phyloP scores from a whole-genome alignment of 2,888 invertebrate species.

The Sericinus montela region DNA sequence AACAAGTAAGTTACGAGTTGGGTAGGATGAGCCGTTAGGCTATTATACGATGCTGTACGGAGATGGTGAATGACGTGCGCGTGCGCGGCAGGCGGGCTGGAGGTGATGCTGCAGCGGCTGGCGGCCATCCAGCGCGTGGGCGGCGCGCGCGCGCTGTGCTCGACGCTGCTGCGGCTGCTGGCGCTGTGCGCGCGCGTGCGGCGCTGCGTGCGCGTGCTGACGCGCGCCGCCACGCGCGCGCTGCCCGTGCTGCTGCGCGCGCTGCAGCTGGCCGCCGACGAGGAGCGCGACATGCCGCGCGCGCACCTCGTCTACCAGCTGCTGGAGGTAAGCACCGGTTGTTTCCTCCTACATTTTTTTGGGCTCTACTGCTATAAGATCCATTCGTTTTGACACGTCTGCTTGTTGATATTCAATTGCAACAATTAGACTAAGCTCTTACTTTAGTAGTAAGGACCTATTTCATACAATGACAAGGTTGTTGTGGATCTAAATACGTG shows the following conservation, averaged over 20 bases:
- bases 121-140: conserved; percentile 91
- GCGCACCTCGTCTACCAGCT: conserved; percentile 93
- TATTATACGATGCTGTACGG: too few species aligned
- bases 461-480: too few species aligned
- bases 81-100: conserved; percentile 80
- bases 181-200: conserved; percentile 94
- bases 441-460: too few species aligned
- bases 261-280: conserved; percentile 82
- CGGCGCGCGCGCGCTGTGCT: conserved; percentile 91
- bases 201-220: conserved; percentile 92
- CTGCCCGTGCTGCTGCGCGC: conserved; percentile 91
- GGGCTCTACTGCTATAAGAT: too few species aligned
- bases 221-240: conserved; percentile 90
- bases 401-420: too few species aligned
- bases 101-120: conserved; percentile 91
- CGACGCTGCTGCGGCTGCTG: conserved; percentile 94
- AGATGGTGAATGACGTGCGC: conserved; percentile 1
- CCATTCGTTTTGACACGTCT: too few species aligned
- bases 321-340: conserved; percentile 81
- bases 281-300: conserved; percentile 83
- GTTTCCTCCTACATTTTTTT: too few species aligned
- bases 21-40: too few species aligned
- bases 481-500: too few species aligned
- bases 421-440: too few species aligned
- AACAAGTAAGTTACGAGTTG: too few species aligned